Evolutionary conservation across 2,113 vertebrate genomes (phyloP), one percentile per base, ranked within the genome.

Genomic region (Anarhynchus alexandrinus): DNA sequence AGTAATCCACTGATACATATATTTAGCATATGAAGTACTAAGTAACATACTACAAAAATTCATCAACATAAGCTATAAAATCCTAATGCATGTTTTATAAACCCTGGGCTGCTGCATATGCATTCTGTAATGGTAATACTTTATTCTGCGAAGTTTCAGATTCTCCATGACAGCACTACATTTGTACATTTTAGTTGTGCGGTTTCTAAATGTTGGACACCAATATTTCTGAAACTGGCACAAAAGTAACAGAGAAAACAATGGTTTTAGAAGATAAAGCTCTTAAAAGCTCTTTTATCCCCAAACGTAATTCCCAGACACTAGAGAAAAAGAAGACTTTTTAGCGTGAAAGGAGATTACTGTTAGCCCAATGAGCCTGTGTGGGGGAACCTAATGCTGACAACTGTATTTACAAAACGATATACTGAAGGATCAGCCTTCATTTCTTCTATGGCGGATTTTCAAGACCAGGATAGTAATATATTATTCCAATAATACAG

Each of bases 231-330:
- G 65, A 83, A 93, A 82, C 7, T 40, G 43, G 77, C 70, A 76
- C 54, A 82, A 26, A 84, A 87, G 62, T 54, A 94, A 87, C 58
- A 87, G 38, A 74, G 65, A 94, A 96, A 93, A 93, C 94, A 96
- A 94, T 79, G 52, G 80, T 9, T 92, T 96, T 93, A 81, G 55
- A 82, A 93, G 65, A 94, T 86, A 96, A 97, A 95, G 93, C 74
- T 89, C 78, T 95, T 93, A 84, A 82, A 96, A 95, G 83, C 78
- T 85, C 62, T 90, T 96, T 91, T 87, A 96, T 95, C 74, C 54
- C 57, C 81, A 79, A 66, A 85, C 0, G 4, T 93, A 95, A 94
- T 88, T 95, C 73, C 66, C 87, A 87, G 49, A 92, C 61, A 52
- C 54, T 66, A 70, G 66, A 86, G 40, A 42, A 79, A 82, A 72